These are phyloP conservation scores for Coracopsis vasa DNA, from an alignment of 2,113 vertebrate species.

Conservation along the genomic window DNA sequence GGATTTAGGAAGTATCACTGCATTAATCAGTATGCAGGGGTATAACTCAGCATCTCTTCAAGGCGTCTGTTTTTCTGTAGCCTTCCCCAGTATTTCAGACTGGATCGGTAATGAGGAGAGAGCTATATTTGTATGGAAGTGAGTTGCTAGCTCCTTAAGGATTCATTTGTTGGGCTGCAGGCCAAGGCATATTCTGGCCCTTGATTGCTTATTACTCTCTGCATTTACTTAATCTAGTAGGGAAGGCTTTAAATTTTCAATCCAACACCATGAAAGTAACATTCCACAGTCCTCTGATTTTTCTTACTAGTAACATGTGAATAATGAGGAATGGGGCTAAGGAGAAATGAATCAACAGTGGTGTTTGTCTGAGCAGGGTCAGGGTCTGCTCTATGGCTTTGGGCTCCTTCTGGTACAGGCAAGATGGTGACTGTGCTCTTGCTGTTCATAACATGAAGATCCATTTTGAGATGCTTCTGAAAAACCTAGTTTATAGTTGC, in stretches of 20 bases:
- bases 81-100: slow-evolving; percentile 1
- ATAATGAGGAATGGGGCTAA: background rate
- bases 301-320: background rate
- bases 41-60: background rate
- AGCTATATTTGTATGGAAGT: slow-evolving; percentile 23
- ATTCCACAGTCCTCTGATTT: background rate
- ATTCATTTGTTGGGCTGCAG: slow-evolving; percentile 24
- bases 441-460: background rate
- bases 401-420: background rate
- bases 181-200: background rate
- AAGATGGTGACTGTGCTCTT: background rate
- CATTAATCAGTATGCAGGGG: slow-evolving; percentile 37
- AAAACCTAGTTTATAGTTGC: background rate
- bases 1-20: slow-evolving; percentile 18
- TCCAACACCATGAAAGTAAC: background rate
- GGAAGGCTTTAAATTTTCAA: slow-evolving; percentile 5
- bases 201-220: background rate
- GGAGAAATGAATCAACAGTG: background rate
- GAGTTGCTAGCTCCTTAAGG: slow-evolving; percentile 5
- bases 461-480: background rate
- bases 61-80: slow-evolving; percentile 39
- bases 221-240: background rate
- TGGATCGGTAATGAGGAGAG: background rate
- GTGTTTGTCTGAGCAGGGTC: background rate
- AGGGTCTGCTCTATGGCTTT: background rate